Evolutionary conservation across 2,113 vertebrate genomes (phyloP), one percentile per base, ranked within the genome.

Genomic region (Salvelinus namaycush): DNA sequence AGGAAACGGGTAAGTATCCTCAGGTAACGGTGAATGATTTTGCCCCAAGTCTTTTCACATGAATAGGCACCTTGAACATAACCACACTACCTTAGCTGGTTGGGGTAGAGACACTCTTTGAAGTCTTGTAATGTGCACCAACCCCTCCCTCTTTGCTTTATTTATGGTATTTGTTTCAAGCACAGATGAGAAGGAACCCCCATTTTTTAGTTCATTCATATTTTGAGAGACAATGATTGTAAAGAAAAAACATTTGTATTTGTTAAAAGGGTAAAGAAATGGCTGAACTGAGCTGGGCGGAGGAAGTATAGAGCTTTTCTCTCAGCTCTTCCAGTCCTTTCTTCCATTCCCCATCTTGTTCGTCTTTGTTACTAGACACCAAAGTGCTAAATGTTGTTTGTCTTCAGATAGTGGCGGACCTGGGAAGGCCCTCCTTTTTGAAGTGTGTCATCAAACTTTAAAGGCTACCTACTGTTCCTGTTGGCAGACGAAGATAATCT

Each of bases 361-460:
- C 39, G 81, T 92, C 88, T 87, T 90, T 94, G 91, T 95, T 91
- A 90, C 90, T 86, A 84, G 84, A 84, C 68, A 84, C 87, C 91
- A 91, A 88, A 88, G 88, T 90, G 86, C 89, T 92, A 88, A 90
- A 92, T 71, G 22, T 84, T 95, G 91, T 94, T 95, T 94, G 92
- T 83, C 90, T 93, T 92, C 31, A 0, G 74, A 81, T 84, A 84
- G 85, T 84, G 86, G 87, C 7, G 16, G 51, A 54, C 51, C 51
- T 54, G 16, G 51, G 12, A 54, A 54, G 12, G 51, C 5, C 51
- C 51, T 54, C 3, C 9, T 62, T 22, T 62, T 62, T 62, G n/a
- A 62, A 62, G 59, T 62, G 59, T 62, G 59, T 22, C n/a, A 13
- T 62, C 59, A 5, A 68, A 34, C 94, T 16, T 31, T 31, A 18